Evolutionary conservation across 92 coral and sea anemone species (phyloP).

Genomic region (Umimayanthus kanabou): DNA sequence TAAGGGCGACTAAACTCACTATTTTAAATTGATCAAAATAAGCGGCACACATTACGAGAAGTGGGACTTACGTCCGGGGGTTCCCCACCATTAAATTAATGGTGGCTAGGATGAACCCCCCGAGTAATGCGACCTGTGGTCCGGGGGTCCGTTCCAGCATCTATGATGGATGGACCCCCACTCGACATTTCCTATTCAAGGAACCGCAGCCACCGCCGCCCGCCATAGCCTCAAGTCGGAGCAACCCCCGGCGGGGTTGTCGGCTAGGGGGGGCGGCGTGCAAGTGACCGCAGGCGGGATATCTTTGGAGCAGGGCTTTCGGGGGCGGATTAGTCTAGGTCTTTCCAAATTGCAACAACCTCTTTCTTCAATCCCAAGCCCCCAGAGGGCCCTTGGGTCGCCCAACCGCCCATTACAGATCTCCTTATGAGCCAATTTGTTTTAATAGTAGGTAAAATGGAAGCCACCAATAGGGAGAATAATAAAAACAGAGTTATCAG

Average conservation of each 20-base stretch:
- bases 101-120: too few species aligned
- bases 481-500: slow-evolving; percentile 69
- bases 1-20: slow-evolving; percentile 69
- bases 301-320: slow-evolving; percentile 25
- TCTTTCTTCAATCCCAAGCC: slow-evolving; percentile 44
- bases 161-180: too few species aligned
- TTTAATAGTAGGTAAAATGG: slow-evolving; percentile 68
- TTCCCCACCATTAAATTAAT: too few species aligned
- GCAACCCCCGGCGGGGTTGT: too few species aligned
- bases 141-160: too few species aligned
- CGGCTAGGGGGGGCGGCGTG: slow-evolving; percentile 5
- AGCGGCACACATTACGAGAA: slow-evolving; percentile 58
- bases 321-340: slow-evolving; percentile 34
- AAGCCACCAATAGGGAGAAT: slow-evolving; percentile 62
- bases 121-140: too few species aligned
- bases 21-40: slow-evolving; percentile 83
- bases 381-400: slow-evolving; percentile 35
- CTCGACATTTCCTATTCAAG: slow-evolving; percentile 27
- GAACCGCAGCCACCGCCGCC: slow-evolving; percentile 38
- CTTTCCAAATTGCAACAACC: slow-evolving; percentile 41
- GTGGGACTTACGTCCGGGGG: too few species aligned
- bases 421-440: slow-evolving; percentile 66
- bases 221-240: background rate
- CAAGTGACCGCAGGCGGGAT: slow-evolving; percentile 35
- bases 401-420: slow-evolving; percentile 56